Base-by-base conservation (phyloP, 64 coral and sea anemone genomes). In the Exaiptasia diaphana region DNA sequence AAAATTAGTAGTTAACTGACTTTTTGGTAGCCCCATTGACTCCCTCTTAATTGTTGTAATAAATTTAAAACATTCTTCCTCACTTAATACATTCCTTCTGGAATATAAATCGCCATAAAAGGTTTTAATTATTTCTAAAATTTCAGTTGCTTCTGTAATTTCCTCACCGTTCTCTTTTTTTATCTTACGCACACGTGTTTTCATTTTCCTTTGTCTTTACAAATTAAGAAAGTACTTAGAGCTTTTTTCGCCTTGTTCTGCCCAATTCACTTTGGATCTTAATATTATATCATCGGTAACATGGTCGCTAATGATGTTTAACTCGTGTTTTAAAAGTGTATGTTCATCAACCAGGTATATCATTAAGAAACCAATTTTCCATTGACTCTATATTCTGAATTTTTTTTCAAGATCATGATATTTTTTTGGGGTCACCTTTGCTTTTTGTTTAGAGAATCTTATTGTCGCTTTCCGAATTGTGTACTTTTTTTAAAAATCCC, bases 161-260 rank as follows among this genome's bases (percentile, higher is more conserved):
- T 38, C 68, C 3, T 56, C 48, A 25, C 60, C 35, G 35, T 28
- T 60, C 20, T 61, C 56, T n/a, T n/a, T n/a, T n/a, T n/a, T n/a
- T n/a, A 60, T 35, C 26, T 78, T 78, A 1, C 53, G 35, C 15
- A 59, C 75, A 38, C 38, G 56, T 22, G 50, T 78, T 78, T 78
- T 78, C 21, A 17, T 32, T 77, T 21, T 57, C 7, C 60, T 78
- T 12, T 55, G 75, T 17, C 3, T 78, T 78, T 59, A 13, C 9
- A 78, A 35, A 36, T 35, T 39, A 41, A 78, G 15, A 23, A 78
- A 41, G 42, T 77, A 77, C 12, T 57, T 77, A 11, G 29, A 55
- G 30, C 74, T 56, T 37, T 56, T 77, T 56, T 77, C 50, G 11
- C 74, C 74, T 77, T n/a, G n/a, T n/a, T n/a, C n/a, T n/a, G n/a